Percentiles rank a stretch among this genome's conserved stretches.
phyloP scores from a whole-genome alignment of 2,888 invertebrate genomes.

The Erebia ligea region DNA sequence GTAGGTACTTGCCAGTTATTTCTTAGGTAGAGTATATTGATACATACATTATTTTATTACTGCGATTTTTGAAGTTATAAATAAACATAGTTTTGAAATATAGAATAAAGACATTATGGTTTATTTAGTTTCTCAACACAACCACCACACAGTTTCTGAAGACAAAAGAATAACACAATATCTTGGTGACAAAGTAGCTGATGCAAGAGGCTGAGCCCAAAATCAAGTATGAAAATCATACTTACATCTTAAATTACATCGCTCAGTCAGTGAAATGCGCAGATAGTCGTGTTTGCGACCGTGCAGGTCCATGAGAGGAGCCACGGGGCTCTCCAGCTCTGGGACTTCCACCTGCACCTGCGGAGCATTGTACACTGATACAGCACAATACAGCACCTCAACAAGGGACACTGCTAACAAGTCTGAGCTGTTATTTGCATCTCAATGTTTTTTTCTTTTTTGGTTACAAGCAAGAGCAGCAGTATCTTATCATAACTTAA shows the following conservation, averaged over 20 bases:
- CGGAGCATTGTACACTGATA: not conserved
- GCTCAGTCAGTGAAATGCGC: slow-evolving; percentile 97
- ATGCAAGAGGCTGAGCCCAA: not conserved
- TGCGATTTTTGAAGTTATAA: too few species aligned
- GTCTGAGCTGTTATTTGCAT: too few species aligned
- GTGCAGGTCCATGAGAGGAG: slow-evolving; percentile 89
- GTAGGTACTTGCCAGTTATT: too few species aligned
- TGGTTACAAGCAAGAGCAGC: not conserved
- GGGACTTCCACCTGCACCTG: not conserved
- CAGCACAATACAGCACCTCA: not conserved
- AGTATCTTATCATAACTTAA: not conserved
- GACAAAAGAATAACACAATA: too few species aligned
- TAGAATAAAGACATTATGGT: too few species aligned
- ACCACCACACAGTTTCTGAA: too few species aligned
- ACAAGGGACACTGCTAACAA: not conserved
- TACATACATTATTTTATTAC: too few species aligned
- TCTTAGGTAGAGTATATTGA: too few species aligned
- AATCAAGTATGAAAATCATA: slow-evolving; percentile 41
- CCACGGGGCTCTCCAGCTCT: not conserved
- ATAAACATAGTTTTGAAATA: too few species aligned
- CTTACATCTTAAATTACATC: slow-evolving; percentile 98
- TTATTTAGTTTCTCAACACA: too few species aligned
- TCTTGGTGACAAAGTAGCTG: not conserved
- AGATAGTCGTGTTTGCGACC: slow-evolving; percentile 96
- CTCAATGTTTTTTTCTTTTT: not conserved